These are phyloP conservation scores for Lissonota sp. DNA, from an alignment of 2,888 invertebrate species.

Conservation along the genomic window DNA sequence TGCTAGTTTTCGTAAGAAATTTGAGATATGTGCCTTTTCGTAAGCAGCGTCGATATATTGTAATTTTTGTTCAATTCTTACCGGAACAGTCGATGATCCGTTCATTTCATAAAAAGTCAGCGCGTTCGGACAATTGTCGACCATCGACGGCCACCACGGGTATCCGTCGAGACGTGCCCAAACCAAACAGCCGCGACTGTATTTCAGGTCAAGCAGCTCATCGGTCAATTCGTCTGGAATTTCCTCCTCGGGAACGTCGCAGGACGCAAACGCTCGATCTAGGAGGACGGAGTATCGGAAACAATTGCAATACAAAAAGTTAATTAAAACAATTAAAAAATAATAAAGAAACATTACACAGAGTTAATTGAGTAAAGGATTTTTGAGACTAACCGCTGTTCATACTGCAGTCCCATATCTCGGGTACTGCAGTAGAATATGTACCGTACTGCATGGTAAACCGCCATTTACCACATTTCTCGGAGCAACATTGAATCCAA, in stretches of 20 bases:
- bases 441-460: slow-evolving; percentile 85
- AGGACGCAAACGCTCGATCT: slow-evolving; percentile 85
- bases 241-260: slow-evolving; percentile 85
- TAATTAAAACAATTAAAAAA: slow-evolving; percentile 6
- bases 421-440: slow-evolving; percentile 86
- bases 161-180: slow-evolving; percentile 87
- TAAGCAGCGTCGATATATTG: too few relatives aligned
- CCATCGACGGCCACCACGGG: slow-evolving; percentile 91
- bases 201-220: slow-evolving; percentile 86
- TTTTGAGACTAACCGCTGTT: slow-evolving; percentile 84
- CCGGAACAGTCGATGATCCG: slow-evolving; percentile 55
- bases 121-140: slow-evolving; percentile 88
- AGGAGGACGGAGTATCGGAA: slow-evolving; percentile 37
- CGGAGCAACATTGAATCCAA: slow-evolving; percentile 87
- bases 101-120: slow-evolving; percentile 63
- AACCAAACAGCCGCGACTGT: slow-evolving; percentile 88
- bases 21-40: too few relatives aligned
- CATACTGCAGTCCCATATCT: slow-evolving; percentile 87
- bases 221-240: slow-evolving; percentile 84
- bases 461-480: slow-evolving; percentile 86
- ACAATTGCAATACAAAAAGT: too few relatives aligned
- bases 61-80: slow-evolving; percentile 49
- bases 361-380: slow-evolving; percentile 27
- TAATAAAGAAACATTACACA: slow-evolving; percentile 31
- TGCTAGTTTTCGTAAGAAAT: too few relatives aligned